phyloP scores from a whole-genome alignment of 2,113 vertebrate genomes.

The Pogonocichla stellata region DNA sequence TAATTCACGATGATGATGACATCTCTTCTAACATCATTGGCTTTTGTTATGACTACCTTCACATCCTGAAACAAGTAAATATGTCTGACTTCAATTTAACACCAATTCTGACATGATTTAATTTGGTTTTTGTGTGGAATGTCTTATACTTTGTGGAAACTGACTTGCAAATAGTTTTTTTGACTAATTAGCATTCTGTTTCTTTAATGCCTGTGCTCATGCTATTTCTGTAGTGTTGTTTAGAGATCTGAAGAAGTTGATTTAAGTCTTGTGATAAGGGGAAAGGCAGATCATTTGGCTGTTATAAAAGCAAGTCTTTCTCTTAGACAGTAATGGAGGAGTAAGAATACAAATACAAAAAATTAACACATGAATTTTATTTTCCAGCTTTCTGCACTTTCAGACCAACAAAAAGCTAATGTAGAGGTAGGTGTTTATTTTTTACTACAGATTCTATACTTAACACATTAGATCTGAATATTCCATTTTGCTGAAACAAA shows the following conservation, averaged over 20 bases:
- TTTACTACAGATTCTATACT: background rate
- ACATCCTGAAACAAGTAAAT: conserved; percentile 94
- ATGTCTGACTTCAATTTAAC: background rate
- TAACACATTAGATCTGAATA: background rate
- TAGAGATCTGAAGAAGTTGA: background rate
- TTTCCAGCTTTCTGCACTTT: conserved; percentile 86
- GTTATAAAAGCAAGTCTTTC: background rate
- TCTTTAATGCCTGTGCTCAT: background rate
- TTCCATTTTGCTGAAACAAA: background rate
- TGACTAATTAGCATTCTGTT: background rate
- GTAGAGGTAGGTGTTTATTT: conserved; percentile 81
- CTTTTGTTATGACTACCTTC: conserved; percentile 98
- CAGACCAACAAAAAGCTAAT: conserved; percentile 90
- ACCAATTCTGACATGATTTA: background rate
- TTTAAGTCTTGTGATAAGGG: background rate
- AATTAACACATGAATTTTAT: conserved; percentile 18
- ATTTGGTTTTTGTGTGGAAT: background rate
- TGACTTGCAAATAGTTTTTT: background rate
- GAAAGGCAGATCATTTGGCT: background rate
- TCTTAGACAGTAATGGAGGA: background rate
- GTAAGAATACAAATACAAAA: background rate
- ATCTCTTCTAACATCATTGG: conserved; percentile 95
- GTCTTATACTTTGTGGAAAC: background rate
- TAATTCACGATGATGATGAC: conserved; percentile 95
- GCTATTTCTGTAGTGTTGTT: background rate